Evolutionary conservation across 1,140 invertebrate genomes (phyloP).

Genomic region (Calycopis cecrops): DNA sequence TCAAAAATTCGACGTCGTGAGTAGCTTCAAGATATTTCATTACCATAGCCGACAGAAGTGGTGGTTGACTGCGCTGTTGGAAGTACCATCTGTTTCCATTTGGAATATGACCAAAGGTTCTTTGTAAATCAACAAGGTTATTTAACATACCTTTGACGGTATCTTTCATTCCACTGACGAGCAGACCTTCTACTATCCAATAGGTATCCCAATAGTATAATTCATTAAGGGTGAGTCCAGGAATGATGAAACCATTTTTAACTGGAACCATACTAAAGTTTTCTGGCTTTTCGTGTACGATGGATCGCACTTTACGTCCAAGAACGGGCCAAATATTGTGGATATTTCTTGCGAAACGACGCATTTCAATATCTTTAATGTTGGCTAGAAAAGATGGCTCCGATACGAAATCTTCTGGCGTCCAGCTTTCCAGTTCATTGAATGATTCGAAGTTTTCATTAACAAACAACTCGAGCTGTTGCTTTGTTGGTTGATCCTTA

Average conservation of each 20-base stretch:
- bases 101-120: slow-evolving; percentile 82
- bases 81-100: slow-evolving; percentile 89
- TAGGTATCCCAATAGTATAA: slow-evolving; percentile 94
- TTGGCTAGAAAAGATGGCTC: slow-evolving; percentile 77
- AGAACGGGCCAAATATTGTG: slow-evolving; percentile 84
- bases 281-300: slow-evolving; percentile 79
- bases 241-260: slow-evolving; percentile 87
- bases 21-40: slow-evolving; percentile 81
- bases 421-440: slow-evolving; percentile 76
- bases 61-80: slow-evolving; percentile 85
- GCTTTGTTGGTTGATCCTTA: slow-evolving; percentile 69
- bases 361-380: slow-evolving; percentile 79
- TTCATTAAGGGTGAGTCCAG: slow-evolving; percentile 90
- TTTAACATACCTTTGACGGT: slow-evolving; percentile 86
- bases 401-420: slow-evolving; percentile 78
- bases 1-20: slow-evolving; percentile 79
- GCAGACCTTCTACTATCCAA: slow-evolving; percentile 89
- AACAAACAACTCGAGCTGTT: slow-evolving; percentile 78
- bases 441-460: slow-evolving; percentile 65
- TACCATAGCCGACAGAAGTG: slow-evolving; percentile 87
- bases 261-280: slow-evolving; percentile 85
- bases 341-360: slow-evolving; percentile 75
- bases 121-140: slow-evolving; percentile 82
- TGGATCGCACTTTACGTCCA: slow-evolving; percentile 79
- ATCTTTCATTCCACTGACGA: slow-evolving; percentile 83